Evolutionary conservation across 2,113 vertebrate genomes (phyloP).

Genomic region (Aptenodytes forsteri): DNA sequence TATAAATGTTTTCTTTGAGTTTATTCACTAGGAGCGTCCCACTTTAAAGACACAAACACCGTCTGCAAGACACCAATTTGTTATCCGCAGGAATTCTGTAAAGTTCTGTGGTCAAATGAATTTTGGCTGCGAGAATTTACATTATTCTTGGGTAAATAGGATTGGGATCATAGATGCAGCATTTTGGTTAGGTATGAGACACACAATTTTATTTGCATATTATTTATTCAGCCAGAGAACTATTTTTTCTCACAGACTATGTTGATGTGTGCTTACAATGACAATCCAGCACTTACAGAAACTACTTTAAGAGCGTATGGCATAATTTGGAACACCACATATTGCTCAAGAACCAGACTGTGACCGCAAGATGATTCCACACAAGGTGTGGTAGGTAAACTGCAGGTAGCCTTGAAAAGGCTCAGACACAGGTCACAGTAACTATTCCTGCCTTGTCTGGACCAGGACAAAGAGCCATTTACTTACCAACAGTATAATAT

Average conservation of each 20-base stretch:
- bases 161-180: neutral
- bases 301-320: neutral
- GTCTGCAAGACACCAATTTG: constrained; percentile 59
- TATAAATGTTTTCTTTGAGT: constrained; percentile 66
- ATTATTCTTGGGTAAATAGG: constrained; percentile 57
- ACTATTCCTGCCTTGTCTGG: neutral
- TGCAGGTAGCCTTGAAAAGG: neutral
- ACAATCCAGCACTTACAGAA: neutral
- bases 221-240: constrained; percentile 28
- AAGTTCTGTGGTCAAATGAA: constrained; percentile 45
- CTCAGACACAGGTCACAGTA: neutral
- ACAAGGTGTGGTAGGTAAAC: neutral
- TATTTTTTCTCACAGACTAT: neutral
- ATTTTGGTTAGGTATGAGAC: neutral
- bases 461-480: neutral
- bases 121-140: constrained; percentile 38
- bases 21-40: constrained; percentile 16
- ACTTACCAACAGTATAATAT: neutral
- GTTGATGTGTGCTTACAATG: neutral
- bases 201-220: constrained; percentile 22
- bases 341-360: neutral
- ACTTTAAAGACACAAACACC: constrained; percentile 62
- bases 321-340: neutral
- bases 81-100: constrained; percentile 62
- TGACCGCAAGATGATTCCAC: neutral